Evolutionary conservation across 2,888 invertebrate genomes (phyloP), one percentile per base, ranked within the genome.

Genomic region (Helleia helle): DNA sequence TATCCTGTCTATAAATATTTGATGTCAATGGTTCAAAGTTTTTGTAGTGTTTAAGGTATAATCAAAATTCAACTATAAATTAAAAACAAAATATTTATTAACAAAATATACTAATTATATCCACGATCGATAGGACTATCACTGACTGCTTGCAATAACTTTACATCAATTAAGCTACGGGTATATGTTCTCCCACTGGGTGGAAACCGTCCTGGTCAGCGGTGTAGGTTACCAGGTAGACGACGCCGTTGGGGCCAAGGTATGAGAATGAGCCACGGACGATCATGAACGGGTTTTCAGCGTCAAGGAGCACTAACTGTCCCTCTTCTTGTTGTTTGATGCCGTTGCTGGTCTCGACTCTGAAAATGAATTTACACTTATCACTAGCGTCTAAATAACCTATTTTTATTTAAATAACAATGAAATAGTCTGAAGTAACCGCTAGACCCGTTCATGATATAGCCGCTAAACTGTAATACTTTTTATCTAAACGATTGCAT

Each of bases 161-260:
- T 18, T 18, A 4, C 18, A 5, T 22, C 5, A 22, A 7, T 22
- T 22, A 8, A 22, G 34, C 34, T 8, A 12, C 47, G 59, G 79
- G 77, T 25, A 81, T 40, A 43, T 80, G 77, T 36, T 59, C 59
- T 9, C 68, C 77, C 6, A 40, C 25, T 59, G 88, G 72, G 51
- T 79, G 79, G 84, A 86, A 89, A 8, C 89, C 89, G 52, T 73
- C 56, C 60, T 85, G 74, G 62, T 86, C 64, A 28, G 88, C 87
- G 45, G 71, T 49, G 77, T 87, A 89, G 41, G 51, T 62, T 30
- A 88, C 68, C 22, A 55, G 50, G 76, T 88, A 87, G 40, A 57
- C 17, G 12, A 73, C 58, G 25, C 87, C 86, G 42, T 87, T 86
- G 17, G 62, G 58, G n/a, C 80, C 87, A 46, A 44, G 12, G 73